phyloP scores from a whole-genome alignment of 1,140 invertebrate genomes.

The Drosophila varians region DNA sequence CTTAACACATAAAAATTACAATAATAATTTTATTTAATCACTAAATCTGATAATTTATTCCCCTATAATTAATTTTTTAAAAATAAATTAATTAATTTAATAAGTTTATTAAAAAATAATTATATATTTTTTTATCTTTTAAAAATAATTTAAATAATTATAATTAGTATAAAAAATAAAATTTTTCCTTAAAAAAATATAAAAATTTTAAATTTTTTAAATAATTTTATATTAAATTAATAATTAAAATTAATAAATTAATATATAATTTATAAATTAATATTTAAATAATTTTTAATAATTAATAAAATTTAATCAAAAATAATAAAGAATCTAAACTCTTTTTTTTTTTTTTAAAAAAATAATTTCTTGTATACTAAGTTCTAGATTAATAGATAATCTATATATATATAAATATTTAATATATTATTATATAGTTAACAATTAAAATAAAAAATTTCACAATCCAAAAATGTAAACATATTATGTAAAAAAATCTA shows the following conservation, averaged over 20 bases:
- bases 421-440: constrained; percentile 48
- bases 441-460: constrained; percentile 55
- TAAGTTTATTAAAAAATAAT: neutral
- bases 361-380: constrained; percentile 27
- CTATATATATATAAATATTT: constrained; percentile 62
- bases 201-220: too few relatives aligned
- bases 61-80: neutral
- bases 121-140: neutral
- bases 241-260: constrained; percentile 21
- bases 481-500: constrained; percentile 29
- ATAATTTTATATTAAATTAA: neutral
- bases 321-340: neutral
- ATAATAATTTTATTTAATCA: neutral
- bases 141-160: neutral
- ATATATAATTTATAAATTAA: too few relatives aligned
- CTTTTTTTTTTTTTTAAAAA: constrained; percentile 8
- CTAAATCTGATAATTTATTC: too few relatives aligned
- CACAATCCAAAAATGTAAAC: constrained; percentile 31
- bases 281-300: constrained; percentile 9
- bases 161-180: too few relatives aligned
- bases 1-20: neutral
- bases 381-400: constrained; percentile 39
- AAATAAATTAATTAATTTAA: neutral
- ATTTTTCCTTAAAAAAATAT: too few relatives aligned
- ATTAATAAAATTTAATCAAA: constrained; percentile 25